Evolutionary conservation across 2,797 vertebrate species (phyloP), one percentile per base, ranked within the genome.

Genomic region (Acanthopagrus latus): DNA sequence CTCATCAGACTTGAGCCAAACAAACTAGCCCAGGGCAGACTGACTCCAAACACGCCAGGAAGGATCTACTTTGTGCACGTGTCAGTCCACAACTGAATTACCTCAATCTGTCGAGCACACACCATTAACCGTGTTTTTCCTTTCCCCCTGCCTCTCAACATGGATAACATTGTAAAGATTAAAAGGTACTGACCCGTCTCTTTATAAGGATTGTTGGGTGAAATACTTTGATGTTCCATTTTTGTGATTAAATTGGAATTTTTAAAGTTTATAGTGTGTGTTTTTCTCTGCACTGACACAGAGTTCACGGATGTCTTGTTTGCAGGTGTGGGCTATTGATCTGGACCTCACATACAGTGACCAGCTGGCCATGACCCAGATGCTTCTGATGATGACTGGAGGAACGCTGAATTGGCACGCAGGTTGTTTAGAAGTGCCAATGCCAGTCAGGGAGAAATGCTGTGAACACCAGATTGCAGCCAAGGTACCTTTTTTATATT

Each of bases 291-390:
- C 68, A 62, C 6, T 85, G 66, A 78, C 80, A 64, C 47, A 8
- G 43, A 54, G 76, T 85, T 70, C 59, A 56, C 56, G 7, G 21
- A 38, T 85, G 71, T 90, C 11, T 69, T 89, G 73, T 91, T 63
- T 87, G 70, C 90, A 99, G 97, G 95, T 99, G 44, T 98, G 97
- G 97, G 96, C 95, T 71, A 94, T 96, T 71, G 97, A 97, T 92
- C 94, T 98, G 62, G 93, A 95, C 91, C 86, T 99, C 67, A 88
- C 91, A 47, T 98, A 97, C 48, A 98, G 97, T 84, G 95, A 98
- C 91, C 97, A 99, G 90, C 91, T 98, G 92, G 96, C 97, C 88
- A 91, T 97, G 96, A 97, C 97, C 48, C 96, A 96, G 91, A 93
- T 97, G 89, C 78, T 96, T 90, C 89, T 97, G 74, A 95, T 96